Evolutionary conservation across 2,888 invertebrate species (phyloP), one percentile per base, ranked within the genome.

Genomic region (Rhyacophila evoluta): DNA sequence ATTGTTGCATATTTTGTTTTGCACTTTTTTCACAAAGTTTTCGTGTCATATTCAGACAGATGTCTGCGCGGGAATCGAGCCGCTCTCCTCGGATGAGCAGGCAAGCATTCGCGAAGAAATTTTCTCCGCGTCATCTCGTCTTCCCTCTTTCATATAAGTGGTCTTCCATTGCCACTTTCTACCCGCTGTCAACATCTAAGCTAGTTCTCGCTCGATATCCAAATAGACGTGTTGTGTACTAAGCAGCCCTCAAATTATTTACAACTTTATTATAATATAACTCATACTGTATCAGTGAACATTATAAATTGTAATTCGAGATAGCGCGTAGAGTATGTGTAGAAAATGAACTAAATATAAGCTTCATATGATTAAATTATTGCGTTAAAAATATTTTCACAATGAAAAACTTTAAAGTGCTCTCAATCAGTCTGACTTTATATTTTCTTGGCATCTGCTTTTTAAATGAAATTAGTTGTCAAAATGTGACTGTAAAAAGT

Each of bases 51-150:
- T 39, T 39, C 15, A 15, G 39, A n/a, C n/a, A n/a, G n/a, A 39
- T 39, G 15, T 39, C 55, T 74, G 67, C 27, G 19, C 12, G 72
- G 67, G 33, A 72, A 37, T 10, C 29, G 72, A 39, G 25, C 41
- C 41, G 28, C 38, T 70, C 41, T 70, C 36, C 15, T 79, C 79
- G 79, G 72, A 72, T 72, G 79, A 72, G 27, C 69, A 19, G 69
- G 38, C 72, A 79, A 75, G 75, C 75, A 68, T 79, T 75, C 75
- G 28, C 67, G 8, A n/a, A n/a, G 10, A 15, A 37, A n/a, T 75
- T 80, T 81, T 81, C 81, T 77, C 81, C 78, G 77, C 78, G 75
- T 74, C 76, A 76, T 79, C 78, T 78, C 69, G 78, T 75, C 78
- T 80, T 79, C 68, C 81, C 78, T 33, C 55, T 74, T 70, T 67